Conservation (phyloP, 2,113 vertebrate species). For the Peromyscus californicus region DNA sequence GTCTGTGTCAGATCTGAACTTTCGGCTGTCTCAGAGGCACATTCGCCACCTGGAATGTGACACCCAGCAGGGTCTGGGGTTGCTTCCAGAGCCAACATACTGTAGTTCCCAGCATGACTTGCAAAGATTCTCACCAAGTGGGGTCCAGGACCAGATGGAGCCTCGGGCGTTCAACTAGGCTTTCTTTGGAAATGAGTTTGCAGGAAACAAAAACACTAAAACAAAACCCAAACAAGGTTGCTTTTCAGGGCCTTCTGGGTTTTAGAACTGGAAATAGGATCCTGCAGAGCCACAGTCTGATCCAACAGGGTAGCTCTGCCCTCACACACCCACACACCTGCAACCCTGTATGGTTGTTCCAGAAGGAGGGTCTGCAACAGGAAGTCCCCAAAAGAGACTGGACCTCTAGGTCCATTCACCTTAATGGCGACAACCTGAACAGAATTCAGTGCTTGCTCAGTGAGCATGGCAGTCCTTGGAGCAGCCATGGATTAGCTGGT, state of each 20-base stretch:
- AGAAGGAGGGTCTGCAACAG: background rate
- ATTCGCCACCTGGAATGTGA: background rate
- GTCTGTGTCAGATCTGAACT: background rate
- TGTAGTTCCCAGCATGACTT: background rate
- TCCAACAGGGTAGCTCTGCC: background rate
- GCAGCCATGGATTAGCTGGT: background rate
- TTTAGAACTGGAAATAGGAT: background rate
- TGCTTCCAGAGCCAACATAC: background rate
- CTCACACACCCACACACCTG: too few relatives aligned
- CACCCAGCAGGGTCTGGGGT: background rate
- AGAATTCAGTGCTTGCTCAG: background rate
- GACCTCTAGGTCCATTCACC: background rate
- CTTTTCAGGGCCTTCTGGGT: background rate
- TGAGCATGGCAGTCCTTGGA: background rate
- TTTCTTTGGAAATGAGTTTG: background rate
- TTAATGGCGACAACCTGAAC: background rate
- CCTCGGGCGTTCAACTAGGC: background rate
- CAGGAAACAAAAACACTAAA: background rate
- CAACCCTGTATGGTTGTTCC: too few relatives aligned
- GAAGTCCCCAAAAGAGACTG: background rate
- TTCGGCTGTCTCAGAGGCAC: background rate
- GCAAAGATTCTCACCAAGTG: background rate
- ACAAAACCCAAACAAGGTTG: background rate
- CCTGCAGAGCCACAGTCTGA: background rate
- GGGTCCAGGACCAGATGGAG: background rate